Evolutionary conservation across 2,888 invertebrate genomes (phyloP).

Genomic region (Eubasilissa splendida): DNA sequence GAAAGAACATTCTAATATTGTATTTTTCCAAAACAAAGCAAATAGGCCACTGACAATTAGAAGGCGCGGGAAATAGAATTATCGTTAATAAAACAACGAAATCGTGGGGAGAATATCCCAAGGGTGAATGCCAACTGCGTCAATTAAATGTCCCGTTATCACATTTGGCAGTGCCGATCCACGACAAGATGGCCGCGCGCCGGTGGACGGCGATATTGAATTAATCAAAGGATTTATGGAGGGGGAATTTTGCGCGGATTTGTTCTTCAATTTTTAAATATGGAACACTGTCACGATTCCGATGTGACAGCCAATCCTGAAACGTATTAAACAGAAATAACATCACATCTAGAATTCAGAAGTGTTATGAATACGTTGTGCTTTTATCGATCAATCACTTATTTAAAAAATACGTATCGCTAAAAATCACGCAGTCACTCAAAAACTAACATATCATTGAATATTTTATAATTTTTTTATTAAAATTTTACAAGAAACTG

Average conservation of each 20-base stretch:
- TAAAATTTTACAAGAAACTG: too few species aligned
- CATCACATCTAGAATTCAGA: too few species aligned
- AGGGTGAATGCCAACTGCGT: conserved; percentile 54
- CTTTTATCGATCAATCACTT: too few species aligned
- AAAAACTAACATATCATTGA: too few species aligned
- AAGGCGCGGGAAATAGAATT: conserved; percentile 50
- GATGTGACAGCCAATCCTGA: conserved; percentile 10
- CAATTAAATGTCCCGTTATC: conserved; percentile 57
- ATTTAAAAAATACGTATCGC: too few species aligned
- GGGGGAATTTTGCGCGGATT: conserved; percentile 37
- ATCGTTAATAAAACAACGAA: conserved; percentile 56
- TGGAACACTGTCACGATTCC: conserved; percentile 25
- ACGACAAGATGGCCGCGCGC: conserved; percentile 29
- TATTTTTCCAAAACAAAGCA: too few species aligned
- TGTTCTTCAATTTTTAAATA: conserved; percentile 51
- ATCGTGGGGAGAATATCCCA: conserved; percentile 48
- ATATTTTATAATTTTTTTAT: too few species aligned
- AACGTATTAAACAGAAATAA: neutral
- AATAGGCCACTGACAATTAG: neutral
- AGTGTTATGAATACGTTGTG: too few species aligned
- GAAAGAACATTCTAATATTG: too few species aligned
- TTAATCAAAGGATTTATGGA: conserved; percentile 55
- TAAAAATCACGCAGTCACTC: too few species aligned
- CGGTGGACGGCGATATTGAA: conserved; percentile 53
- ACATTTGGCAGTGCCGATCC: conserved; percentile 56